Evolutionary conservation across 2,797 vertebrate genomes (phyloP).

Genomic region (Pelochelys cantorii): DNA sequence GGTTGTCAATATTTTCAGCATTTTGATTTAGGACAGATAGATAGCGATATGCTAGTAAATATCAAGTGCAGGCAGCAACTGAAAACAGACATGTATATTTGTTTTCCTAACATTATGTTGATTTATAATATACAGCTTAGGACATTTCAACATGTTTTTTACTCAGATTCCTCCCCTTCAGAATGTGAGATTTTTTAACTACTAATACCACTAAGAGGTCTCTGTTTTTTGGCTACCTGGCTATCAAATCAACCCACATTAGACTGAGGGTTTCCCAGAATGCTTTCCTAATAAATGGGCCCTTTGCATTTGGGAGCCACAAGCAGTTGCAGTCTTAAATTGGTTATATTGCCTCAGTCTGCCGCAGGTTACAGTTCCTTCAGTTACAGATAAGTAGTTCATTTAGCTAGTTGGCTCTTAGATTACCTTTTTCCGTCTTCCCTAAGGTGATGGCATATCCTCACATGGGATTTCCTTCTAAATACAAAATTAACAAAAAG

Average conservation of each 20-base stretch:
- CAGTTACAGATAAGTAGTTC: neutral
- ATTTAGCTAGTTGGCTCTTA: neutral
- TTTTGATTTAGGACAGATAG: slow-evolving; percentile 51
- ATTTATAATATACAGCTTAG: neutral
- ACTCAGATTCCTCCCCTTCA: neutral
- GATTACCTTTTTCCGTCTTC: neutral
- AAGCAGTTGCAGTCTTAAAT: neutral
- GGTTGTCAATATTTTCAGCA: slow-evolving; percentile 15
- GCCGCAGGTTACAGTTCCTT: neutral
- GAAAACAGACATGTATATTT: neutral
- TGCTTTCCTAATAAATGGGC: neutral
- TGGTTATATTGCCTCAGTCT: neutral
- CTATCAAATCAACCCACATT: neutral
- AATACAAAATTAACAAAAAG: neutral
- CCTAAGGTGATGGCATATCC: neutral
- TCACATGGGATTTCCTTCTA: neutral
- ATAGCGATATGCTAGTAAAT: slow-evolving; percentile 46
- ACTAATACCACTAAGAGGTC: neutral
- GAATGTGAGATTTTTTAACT: neutral
- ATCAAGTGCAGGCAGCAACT: slow-evolving; percentile 22
- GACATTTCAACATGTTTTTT: neutral
- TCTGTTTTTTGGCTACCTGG: neutral
- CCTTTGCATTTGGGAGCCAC: neutral
- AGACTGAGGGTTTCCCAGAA: neutral
- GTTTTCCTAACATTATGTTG: neutral